These are phyloP conservation scores for Melanotus villosus DNA, from an alignment of 2,888 invertebrate species.

Conservation along the genomic window DNA sequence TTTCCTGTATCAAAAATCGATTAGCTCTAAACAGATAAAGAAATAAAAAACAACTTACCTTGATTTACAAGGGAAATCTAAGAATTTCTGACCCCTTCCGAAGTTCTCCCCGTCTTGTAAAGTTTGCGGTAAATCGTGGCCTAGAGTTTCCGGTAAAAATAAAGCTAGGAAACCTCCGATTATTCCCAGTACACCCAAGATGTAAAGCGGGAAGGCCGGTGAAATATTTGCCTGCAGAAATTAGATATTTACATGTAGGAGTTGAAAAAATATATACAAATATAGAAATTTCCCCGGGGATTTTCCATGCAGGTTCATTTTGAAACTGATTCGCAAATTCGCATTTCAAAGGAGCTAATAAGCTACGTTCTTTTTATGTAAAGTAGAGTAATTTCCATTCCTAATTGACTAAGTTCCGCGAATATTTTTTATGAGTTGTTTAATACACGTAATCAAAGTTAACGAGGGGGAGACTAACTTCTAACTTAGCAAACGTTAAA, in stretches of 20 bases:
- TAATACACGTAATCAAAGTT: neutral
- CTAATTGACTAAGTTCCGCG: neutral
- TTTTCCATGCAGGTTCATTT: too few species aligned
- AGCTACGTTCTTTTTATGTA: neutral
- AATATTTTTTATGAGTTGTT: neutral
- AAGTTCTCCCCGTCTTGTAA: constrained; percentile 90
- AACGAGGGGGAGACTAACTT: neutral
- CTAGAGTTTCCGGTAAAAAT: constrained; percentile 88
- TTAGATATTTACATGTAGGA: constrained; percentile 30
- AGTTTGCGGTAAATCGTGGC: constrained; percentile 89
- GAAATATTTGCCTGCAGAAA: constrained; percentile 77
- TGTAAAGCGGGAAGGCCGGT: constrained; percentile 80
- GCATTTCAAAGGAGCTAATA: too few species aligned
- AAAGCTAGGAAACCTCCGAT: constrained; percentile 83
- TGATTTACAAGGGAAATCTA: constrained; percentile 85
- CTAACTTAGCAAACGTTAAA: too few species aligned
- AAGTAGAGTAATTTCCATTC: neutral
- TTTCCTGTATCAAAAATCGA: constrained; percentile 7
- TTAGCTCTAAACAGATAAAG: neutral
- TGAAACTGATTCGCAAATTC: too few species aligned
- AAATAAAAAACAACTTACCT: constrained; percentile 74
- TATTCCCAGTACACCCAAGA: constrained; percentile 84
- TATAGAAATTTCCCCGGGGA: neutral
- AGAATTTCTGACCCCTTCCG: constrained; percentile 83
- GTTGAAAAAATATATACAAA: too few species aligned